phyloP scores from a whole-genome alignment of 2,113 vertebrate genomes.

The Megaceryle maxima region DNA sequence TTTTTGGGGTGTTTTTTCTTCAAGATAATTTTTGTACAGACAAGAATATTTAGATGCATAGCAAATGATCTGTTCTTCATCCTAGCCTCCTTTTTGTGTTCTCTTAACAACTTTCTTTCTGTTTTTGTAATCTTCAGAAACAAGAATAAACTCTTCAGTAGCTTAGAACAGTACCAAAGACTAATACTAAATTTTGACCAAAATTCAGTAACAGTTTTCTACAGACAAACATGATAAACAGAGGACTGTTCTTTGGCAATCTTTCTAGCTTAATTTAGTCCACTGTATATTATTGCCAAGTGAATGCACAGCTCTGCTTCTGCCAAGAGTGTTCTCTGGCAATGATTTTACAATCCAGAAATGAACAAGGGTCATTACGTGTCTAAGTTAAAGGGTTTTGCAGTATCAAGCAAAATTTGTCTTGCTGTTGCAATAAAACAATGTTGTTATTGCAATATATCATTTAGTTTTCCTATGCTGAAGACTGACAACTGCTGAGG shows the following conservation, averaged over 20 bases:
- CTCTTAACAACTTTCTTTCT: background rate
- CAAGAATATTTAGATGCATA: background rate
- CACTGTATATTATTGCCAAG: background rate
- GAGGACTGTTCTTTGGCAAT: background rate
- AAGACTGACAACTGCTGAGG: background rate
- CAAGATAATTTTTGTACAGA: background rate
- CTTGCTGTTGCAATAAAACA: background rate
- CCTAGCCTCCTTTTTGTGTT: background rate
- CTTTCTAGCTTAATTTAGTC: background rate
- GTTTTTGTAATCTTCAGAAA: background rate
- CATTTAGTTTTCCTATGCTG: background rate
- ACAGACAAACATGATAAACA: background rate
- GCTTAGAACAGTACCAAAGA: background rate
- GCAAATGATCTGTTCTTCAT: background rate
- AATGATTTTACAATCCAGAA: background rate
- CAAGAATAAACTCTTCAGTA: background rate
- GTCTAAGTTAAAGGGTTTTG: background rate
- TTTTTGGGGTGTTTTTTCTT: background rate
- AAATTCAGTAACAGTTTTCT: background rate
- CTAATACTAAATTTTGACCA: background rate
- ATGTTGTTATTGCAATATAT: background rate
- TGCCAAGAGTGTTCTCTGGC: slow-evolving; percentile 16
- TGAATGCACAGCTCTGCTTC: background rate
- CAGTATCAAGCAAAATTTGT: background rate
- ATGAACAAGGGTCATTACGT: background rate